Conservation (phyloP, 2,888 invertebrate species). For the Trissonchulus latispiculum region DNA sequence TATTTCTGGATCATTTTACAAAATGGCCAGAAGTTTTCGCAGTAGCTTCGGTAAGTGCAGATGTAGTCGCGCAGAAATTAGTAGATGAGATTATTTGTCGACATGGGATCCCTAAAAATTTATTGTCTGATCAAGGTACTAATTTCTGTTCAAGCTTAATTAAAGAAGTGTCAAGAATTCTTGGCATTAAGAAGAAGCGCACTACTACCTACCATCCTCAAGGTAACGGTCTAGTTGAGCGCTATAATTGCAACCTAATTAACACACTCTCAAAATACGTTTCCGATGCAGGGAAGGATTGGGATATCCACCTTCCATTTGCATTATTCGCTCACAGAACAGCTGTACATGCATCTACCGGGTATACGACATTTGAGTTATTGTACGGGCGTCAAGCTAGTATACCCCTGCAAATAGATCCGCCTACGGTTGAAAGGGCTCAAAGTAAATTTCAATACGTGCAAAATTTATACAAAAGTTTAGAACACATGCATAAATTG, state of each 20-base stretch:
- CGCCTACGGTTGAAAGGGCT: background rate
- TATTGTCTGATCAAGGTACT: constrained; percentile 29
- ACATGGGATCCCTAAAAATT: constrained; percentile 26
- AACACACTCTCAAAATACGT: background rate
- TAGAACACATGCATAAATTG: background rate
- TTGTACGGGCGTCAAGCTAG: constrained; percentile 25
- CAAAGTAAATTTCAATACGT: background rate
- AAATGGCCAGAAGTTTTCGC: constrained; percentile 31
- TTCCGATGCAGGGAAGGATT: constrained; percentile 22
- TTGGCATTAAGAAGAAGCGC: constrained; percentile 20
- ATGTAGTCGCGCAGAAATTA: constrained; percentile 31
- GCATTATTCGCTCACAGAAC: constrained; percentile 31
- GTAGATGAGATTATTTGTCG: constrained; percentile 24
- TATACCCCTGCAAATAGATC: constrained; percentile 24
- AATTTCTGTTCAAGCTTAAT: constrained; percentile 27
- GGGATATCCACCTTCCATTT: constrained; percentile 32
- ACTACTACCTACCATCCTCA: constrained; percentile 26
- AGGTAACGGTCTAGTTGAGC: constrained; percentile 29
- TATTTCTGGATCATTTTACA: constrained; percentile 27
- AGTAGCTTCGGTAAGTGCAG: constrained; percentile 34
- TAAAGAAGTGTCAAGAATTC: constrained; percentile 18
- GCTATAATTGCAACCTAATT: constrained; percentile 31
- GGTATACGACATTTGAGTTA: constrained; percentile 26
- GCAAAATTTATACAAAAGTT: background rate
- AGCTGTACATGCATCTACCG: constrained; percentile 26